phyloP scores from a whole-genome alignment of 2,797 vertebrate species.

The Masticophis lateralis region DNA sequence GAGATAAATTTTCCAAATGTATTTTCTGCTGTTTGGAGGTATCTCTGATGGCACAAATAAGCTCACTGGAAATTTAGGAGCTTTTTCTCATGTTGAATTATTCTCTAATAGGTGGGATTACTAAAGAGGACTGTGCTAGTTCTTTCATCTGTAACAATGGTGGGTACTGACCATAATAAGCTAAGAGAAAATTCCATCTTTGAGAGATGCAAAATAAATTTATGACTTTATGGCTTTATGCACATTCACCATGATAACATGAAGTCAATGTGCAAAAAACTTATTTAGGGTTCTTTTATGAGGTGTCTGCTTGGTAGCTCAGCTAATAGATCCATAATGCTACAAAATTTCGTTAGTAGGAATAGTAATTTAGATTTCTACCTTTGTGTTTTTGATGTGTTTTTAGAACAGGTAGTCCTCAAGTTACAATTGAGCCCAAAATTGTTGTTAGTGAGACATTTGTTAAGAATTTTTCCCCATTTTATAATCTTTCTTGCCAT shows the following conservation, averaged over 20 bases:
- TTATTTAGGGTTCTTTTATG: neutral
- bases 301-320: neutral
- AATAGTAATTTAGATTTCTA: neutral
- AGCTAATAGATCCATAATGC: neutral
- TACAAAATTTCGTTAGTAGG: neutral
- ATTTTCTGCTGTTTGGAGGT: neutral
- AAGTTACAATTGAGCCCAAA: no score
- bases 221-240: neutral
- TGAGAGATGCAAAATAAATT: neutral
- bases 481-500: no score
- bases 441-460: no score
- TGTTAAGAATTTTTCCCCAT: no score
- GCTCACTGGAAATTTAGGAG: neutral
- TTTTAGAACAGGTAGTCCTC: neutral
- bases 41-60: neutral
- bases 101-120: neutral
- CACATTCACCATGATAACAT: neutral
- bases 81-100: neutral
- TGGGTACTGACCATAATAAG: neutral
- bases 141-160: neutral
- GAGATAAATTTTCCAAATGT: neutral
- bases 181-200: conserved; percentile 13
- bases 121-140: neutral
- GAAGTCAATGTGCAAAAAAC: neutral
- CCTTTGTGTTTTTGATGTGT: neutral